Conservation (phyloP, 2,888 invertebrate genomes). For the Eudasyphora cyanicolor region DNA sequence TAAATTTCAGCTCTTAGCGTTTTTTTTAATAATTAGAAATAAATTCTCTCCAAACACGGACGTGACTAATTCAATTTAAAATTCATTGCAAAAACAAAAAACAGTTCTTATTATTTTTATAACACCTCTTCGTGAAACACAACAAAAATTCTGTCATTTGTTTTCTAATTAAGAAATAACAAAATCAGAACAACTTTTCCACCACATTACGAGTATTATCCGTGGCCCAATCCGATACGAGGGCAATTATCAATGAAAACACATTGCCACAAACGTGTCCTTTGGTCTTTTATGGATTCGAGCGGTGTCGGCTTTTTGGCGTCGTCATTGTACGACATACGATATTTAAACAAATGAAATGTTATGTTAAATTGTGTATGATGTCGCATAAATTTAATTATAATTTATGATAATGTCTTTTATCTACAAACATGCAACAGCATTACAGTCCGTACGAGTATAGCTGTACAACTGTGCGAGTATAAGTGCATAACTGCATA, state of each 20-base stretch:
- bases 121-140: background rate
- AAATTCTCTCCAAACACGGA: background rate
- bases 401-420: constrained; percentile 70
- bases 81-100: background rate
- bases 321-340: background rate
- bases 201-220: background rate
- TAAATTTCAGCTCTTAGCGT: background rate
- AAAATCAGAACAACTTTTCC: constrained; percentile 27
- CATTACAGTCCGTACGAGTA: constrained; percentile 31
- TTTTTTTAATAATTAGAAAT: background rate
- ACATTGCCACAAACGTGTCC: background rate
- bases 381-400: constrained; percentile 69
- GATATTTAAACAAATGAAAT: constrained; percentile 46
- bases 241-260: background rate
- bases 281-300: too few relatives aligned
- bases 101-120: background rate
- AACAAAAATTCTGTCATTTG: constrained; percentile 35
- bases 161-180: constrained; percentile 42
- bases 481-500: background rate
- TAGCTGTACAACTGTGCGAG: background rate
- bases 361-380: constrained; percentile 63
- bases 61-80: background rate
- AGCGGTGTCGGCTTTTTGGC: too few relatives aligned
- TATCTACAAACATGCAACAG: constrained; percentile 67
- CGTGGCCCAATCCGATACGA: background rate